A percentile compares a stretch with the other conserved stretches of the same genome.
phyloP scores from a whole-genome alignment of 2,888 invertebrate genomes.

The Himalopsyche kuldschensis region DNA sequence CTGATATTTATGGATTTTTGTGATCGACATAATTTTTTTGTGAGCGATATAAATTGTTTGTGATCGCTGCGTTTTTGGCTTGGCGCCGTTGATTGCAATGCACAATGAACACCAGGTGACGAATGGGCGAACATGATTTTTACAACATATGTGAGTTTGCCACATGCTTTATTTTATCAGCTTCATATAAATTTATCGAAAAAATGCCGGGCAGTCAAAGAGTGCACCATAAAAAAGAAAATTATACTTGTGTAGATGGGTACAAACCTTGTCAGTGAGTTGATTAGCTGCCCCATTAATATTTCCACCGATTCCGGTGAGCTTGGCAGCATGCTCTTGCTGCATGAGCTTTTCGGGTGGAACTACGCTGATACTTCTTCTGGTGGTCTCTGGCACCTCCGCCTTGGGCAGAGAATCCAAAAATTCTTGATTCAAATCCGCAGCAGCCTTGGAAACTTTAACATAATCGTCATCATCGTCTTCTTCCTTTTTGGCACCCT shows the following conservation, averaged over 20 bases:
- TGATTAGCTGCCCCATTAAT: not conserved
- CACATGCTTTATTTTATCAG: too few species aligned
- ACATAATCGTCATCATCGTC: conserved; percentile 43
- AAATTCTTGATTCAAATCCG: conserved; percentile 53
- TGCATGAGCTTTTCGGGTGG: conserved; percentile 47
- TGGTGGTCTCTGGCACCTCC: not conserved
- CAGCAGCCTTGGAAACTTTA: conserved; percentile 48
- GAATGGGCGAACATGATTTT: too few species aligned
- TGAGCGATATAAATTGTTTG: too few species aligned
- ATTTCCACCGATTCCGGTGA: not conserved
- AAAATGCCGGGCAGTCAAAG: too few species aligned
- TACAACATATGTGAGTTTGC: too few species aligned
- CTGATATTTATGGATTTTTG: too few species aligned
- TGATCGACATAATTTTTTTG: too few species aligned
- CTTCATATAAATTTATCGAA: too few species aligned
- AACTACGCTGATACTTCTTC: conserved; percentile 44
- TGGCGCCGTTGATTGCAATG: too few species aligned
- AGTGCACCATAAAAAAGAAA: not conserved
- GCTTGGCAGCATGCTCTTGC: not conserved
- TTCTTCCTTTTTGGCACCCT: conserved; percentile 46
- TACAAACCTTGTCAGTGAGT: not conserved
- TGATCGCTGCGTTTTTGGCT: too few species aligned
- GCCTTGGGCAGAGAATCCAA: conserved; percentile 48
- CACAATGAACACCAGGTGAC: too few species aligned
- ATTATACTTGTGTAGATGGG: not conserved